phyloP scores from a whole-genome alignment of 2,888 invertebrate species.

The Caenorhabditis panamensis region DNA sequence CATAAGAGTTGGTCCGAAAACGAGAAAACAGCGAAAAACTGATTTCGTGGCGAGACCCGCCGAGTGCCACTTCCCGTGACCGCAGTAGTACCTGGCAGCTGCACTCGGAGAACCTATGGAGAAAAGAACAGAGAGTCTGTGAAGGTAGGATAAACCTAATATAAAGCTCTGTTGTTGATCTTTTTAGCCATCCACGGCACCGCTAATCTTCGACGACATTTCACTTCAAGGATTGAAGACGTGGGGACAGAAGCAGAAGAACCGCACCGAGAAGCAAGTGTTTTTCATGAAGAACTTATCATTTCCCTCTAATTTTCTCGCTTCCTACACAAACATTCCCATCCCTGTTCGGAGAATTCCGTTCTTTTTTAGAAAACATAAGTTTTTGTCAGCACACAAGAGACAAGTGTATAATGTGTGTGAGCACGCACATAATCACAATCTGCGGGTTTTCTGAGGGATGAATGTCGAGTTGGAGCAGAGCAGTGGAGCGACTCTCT shows the following conservation, averaged over 20 bases:
- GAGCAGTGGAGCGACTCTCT: background rate
- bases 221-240: constrained; percentile 88
- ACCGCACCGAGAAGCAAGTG: background rate
- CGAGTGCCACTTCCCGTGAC: too few relatives aligned
- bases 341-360: too few relatives aligned
- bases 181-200: constrained; percentile 87
- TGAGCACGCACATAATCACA: constrained; percentile 1
- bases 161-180: background rate
- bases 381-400: too few relatives aligned
- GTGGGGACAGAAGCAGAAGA: constrained; percentile 82
- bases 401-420: background rate
- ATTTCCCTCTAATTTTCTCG: background rate
- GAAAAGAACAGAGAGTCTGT: background rate
- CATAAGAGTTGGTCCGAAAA: too few relatives aligned
- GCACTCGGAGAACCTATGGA: background rate
- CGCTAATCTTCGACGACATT: constrained; percentile 90
- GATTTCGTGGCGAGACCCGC: too few relatives aligned
- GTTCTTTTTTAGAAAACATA: too few relatives aligned
- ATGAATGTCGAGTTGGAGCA: background rate
- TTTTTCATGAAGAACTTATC: background rate
- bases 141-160: too few relatives aligned
- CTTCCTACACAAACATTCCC: too few relatives aligned
- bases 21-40: too few relatives aligned
- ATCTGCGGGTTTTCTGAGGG: background rate
- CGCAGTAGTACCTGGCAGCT: too few relatives aligned